Evolutionary conservation across 1,140 invertebrate genomes (phyloP), one percentile per base, ranked within the genome.

Genomic region (Platorchestia sp.): DNA sequence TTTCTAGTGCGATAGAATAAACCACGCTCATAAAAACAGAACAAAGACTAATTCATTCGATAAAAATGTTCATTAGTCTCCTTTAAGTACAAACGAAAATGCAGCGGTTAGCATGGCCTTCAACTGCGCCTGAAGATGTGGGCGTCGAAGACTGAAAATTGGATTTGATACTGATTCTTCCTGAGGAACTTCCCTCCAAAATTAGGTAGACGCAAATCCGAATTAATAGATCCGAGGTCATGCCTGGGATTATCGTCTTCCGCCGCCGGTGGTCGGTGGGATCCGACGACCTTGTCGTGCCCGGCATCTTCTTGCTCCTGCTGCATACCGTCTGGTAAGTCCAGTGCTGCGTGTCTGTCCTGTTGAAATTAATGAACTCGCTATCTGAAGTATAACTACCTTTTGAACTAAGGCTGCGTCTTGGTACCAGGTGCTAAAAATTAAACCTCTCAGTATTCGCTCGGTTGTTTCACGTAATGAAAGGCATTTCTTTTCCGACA

Each of bases 231-330:
- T 42, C 87, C 16, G 36, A 42, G 87, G 27, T 27, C 86, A 99
- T 99, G 99, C 98, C 99, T 95, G 99, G 98, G 95, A 98, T 99
- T 96, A 98, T 99, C 95, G 98, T 98, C 90, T 99, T 99, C 97
- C 97, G 98, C 96, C 97, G 98, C 96, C 98, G 99, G 96, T 99
- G 99, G 98, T 98, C 98, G 96, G 98, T 99, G 96, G 98, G 98
- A 96, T 99, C 98, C 95, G 99, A 99, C 97, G 98, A 99, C 97
- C 97, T 99, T 95, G 98, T 99, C 95, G 98, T 99, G 40, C 98
- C 99, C 42, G 98, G 98, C 41, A 97, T 98, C 95, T 98, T 99
- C 97, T 97, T 99, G 7, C 98, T 98, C 96, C 97, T 98, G 89
- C 97, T 99, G 89, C 98, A 99, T 97, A 97, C 98, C 75, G 97